Conservation (phyloP, 2,888 invertebrate genomes). For the Podabrus alpinus region DNA sequence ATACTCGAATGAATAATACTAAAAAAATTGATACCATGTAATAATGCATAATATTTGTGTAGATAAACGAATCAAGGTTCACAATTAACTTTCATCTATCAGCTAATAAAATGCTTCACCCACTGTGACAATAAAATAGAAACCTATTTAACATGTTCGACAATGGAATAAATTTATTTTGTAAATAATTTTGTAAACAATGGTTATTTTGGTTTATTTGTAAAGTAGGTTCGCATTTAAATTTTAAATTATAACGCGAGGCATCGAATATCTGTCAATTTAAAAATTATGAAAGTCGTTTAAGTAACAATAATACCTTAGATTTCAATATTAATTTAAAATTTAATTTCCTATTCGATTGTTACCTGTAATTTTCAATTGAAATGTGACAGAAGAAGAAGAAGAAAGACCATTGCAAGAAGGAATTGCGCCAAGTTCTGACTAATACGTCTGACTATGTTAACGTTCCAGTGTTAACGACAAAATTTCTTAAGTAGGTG, state of each 20-base stretch:
- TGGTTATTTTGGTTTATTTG: constrained; percentile 7
- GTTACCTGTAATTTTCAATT: background rate
- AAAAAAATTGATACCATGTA: background rate
- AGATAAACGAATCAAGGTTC: background rate
- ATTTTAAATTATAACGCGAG: constrained; percentile 12
- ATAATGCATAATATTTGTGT: background rate
- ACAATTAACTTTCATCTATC: background rate
- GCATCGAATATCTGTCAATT: constrained; percentile 8
- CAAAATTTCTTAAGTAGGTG: constrained; percentile 11
- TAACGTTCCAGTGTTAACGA: background rate
- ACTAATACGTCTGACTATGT: constrained; percentile 12
- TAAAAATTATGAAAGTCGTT: constrained; percentile 18
- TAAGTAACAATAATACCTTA: constrained; percentile 17
- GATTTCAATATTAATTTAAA: constrained; percentile 5
- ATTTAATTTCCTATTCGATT: background rate
- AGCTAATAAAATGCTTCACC: background rate
- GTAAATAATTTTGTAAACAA: constrained; percentile 18
- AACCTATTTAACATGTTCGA: constrained; percentile 3
- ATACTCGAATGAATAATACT: background rate
- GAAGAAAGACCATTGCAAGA: background rate
- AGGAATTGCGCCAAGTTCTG: constrained; percentile 3
- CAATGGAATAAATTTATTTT: constrained; percentile 2
- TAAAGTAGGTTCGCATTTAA: constrained; percentile 25
- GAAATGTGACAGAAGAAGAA: background rate
- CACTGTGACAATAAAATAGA: background rate